Conservation (phyloP, 2,113 vertebrate species). For the Mesembrinibis cayennensis region DNA sequence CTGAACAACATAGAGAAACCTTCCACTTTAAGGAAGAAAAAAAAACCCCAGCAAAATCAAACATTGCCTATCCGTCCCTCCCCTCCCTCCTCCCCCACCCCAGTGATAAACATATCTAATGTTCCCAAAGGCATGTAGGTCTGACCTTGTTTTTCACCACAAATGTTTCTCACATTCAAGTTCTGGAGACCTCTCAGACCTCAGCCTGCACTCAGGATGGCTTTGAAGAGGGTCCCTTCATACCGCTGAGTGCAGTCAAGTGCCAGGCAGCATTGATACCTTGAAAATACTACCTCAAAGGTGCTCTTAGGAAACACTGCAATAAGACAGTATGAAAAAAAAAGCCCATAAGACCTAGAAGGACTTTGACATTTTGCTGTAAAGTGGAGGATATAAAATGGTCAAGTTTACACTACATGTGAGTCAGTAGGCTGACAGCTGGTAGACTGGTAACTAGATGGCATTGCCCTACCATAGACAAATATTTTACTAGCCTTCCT, state of each 20-base stretch:
- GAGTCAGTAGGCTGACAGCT: slow-evolving; percentile 35
- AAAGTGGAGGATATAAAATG: background rate
- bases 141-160: slow-evolving; percentile 10
- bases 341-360: background rate
- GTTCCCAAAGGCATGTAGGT: background rate
- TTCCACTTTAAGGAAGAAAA: background rate
- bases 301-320: background rate
- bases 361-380: slow-evolving; percentile 19
- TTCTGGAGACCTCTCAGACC: slow-evolving; percentile 15
- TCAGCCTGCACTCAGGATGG: background rate
- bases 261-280: background rate
- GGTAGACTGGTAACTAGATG: slow-evolving; percentile 25
- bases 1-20: background rate
- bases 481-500: slow-evolving; percentile 41
- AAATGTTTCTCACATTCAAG: background rate
- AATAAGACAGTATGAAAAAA: background rate
- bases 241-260: background rate
- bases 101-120: background rate
- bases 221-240: background rate
- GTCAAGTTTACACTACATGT: background rate
- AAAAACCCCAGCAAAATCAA: rapidly evolving
- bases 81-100: background rate
- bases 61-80: background rate
- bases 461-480: slow-evolving; percentile 37
- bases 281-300: background rate